Evolutionary conservation across 2,888 invertebrate genomes (phyloP).

Genomic region (Caenorhabditis sp.): DNA sequence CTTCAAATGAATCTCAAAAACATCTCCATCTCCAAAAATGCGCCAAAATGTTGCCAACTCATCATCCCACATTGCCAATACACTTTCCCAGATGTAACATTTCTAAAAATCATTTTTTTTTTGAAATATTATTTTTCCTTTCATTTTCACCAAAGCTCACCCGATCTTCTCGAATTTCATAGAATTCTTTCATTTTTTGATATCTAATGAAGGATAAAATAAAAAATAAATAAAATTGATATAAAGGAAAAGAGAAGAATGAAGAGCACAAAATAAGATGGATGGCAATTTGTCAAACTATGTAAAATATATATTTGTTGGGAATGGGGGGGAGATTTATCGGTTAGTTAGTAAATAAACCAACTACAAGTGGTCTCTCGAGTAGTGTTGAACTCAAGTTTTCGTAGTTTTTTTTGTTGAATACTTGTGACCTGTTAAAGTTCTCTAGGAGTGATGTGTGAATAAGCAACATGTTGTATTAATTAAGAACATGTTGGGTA

Average conservation of each 20-base stretch:
- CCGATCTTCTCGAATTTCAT: background rate
- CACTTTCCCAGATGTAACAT: background rate
- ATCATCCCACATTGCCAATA: background rate
- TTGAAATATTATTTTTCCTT: background rate
- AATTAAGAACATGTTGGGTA: too few relatives aligned
- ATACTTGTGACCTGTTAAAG: too few relatives aligned
- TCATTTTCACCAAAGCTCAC: background rate
- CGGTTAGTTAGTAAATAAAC: background rate
- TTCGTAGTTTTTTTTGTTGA: too few relatives aligned
- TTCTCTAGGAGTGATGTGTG: too few relatives aligned
- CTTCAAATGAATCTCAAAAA: background rate
- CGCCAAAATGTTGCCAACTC: conserved; percentile 15
- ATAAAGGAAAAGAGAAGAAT: background rate
- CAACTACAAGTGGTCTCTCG: background rate
- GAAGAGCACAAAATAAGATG: background rate
- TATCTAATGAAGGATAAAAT: too few relatives aligned
- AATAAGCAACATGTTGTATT: too few relatives aligned
- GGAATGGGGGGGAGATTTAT: too few relatives aligned
- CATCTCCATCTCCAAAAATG: conserved; percentile 14
- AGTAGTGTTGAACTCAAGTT: too few relatives aligned
- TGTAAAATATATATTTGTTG: background rate
- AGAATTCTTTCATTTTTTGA: background rate
- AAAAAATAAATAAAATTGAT: background rate
- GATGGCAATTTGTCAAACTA: background rate
- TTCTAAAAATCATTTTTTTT: background rate